phyloP scores from a whole-genome alignment of 2,888 invertebrate species.

The Orthosia incerta region DNA sequence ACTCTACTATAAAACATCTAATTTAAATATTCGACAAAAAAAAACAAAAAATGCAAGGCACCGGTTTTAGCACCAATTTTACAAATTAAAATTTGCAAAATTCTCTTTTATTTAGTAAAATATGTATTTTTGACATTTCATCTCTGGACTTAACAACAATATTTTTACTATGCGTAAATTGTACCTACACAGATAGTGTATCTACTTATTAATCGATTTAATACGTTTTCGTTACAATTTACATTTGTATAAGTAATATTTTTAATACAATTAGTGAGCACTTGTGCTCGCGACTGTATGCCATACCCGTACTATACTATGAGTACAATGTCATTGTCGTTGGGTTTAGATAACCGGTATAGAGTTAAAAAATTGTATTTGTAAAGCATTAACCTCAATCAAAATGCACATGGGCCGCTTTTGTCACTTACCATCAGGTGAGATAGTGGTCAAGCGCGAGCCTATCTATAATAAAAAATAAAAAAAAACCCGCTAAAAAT shows the following conservation, averaged over 20 bases:
- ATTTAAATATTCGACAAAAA: slow-evolving; percentile 61
- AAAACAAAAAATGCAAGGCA: slow-evolving; percentile 75
- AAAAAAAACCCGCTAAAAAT: not conserved
- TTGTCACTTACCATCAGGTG: no score
- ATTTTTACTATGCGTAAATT: slow-evolving; percentile 39
- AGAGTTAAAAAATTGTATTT: not conserved
- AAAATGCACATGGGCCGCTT: not conserved
- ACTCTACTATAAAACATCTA: slow-evolving; percentile 60
- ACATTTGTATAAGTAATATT: slow-evolving; percentile 34
- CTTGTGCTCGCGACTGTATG: slow-evolving; percentile 55
- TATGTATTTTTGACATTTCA: slow-evolving; percentile 4
- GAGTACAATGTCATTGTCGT: slow-evolving; percentile 35
- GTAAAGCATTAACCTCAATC: not conserved
- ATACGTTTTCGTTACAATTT: slow-evolving; percentile 40
- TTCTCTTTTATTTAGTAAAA: slow-evolving; percentile 4
- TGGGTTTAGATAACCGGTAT: slow-evolving; percentile 7
- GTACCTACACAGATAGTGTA: slow-evolving; percentile 52
- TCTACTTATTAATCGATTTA: slow-evolving; percentile 27
- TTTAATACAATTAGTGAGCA: slow-evolving; percentile 47
- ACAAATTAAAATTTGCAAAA: slow-evolving; percentile 33
- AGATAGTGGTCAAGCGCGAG: no score
- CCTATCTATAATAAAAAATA: no score
- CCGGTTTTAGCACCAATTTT: slow-evolving; percentile 77
- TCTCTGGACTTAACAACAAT: slow-evolving; percentile 17
- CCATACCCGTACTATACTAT: slow-evolving; percentile 64